Conservation (phyloP, 1,140 invertebrate species). For the Drosophila aff. region DNA sequence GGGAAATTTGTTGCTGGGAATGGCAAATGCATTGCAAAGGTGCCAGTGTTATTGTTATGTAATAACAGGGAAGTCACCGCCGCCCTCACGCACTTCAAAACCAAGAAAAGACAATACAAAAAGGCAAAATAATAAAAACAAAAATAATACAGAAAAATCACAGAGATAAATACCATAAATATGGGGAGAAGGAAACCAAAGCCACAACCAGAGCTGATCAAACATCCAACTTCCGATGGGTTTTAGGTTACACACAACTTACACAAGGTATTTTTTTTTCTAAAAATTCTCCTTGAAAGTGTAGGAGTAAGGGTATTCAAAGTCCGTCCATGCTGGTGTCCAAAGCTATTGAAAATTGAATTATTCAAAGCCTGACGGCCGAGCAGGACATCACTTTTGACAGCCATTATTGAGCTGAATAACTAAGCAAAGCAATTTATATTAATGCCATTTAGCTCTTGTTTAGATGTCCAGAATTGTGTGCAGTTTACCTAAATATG, state of each 20-base stretch:
- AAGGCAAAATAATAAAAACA: neutral
- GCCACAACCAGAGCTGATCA: constrained; percentile 35
- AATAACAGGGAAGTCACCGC: constrained; percentile 44
- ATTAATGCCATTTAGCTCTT: constrained; percentile 26
- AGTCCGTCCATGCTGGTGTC: constrained; percentile 6
- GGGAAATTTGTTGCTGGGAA: constrained; percentile 10
- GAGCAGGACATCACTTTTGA: constrained; percentile 16
- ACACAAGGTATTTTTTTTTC: neutral
- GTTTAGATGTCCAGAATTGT: neutral
- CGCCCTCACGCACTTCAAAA: constrained; percentile 42
- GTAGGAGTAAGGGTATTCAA: neutral
- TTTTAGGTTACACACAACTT: constrained; percentile 34
- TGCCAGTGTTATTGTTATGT: constrained; percentile 30
- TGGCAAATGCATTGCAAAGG: constrained; percentile 25
- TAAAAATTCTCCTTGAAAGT: neutral
- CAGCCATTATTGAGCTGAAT: constrained; percentile 37
- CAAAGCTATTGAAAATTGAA: constrained; percentile 23
- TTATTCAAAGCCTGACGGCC: constrained; percentile 21
- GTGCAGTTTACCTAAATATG: neutral
- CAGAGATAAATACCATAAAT: constrained; percentile 11
- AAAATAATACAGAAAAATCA: constrained; percentile 12
- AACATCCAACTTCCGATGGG: constrained; percentile 50
- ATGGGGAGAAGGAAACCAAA: constrained; percentile 14
- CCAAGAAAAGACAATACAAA: constrained; percentile 1
- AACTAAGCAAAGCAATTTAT: constrained; percentile 34